Percentiles rank a stretch among this genome's conserved stretches.
Conservation (phyloP, 92 coral and sea anemone species). For the Pocillopora meandrina region DNA sequence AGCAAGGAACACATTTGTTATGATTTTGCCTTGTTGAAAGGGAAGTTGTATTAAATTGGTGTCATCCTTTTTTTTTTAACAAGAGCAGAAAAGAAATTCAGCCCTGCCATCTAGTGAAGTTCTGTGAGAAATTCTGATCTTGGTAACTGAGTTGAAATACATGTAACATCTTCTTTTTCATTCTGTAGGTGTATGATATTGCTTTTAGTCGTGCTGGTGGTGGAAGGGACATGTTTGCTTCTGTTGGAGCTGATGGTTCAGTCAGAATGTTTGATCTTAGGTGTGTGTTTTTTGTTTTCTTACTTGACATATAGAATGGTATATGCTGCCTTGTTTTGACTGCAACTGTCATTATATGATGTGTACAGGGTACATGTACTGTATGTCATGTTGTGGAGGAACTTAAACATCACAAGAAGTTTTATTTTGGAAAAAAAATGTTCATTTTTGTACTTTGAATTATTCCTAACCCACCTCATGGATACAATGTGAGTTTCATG, state of each 20-base stretch:
- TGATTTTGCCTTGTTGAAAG: no score
- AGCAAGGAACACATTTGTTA: no score
- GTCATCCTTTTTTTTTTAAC: not conserved
- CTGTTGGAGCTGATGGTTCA: slow-evolving; percentile 99
- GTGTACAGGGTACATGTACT: not conserved
- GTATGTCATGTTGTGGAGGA: not conserved
- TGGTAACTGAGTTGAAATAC: not conserved
- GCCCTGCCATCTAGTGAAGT: no score
- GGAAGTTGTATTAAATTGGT: not conserved
- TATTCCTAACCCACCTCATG: no score
- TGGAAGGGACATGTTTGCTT: slow-evolving; percentile 98
- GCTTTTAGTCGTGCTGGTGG: slow-evolving; percentile 99
- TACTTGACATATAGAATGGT: not conserved
- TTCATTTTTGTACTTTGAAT: no score
- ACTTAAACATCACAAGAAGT: no score
- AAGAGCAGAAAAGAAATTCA: no score
- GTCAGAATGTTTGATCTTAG: slow-evolving; percentile 99
- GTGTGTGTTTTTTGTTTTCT: slow-evolving; percentile 24
- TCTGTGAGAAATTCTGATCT: no score
- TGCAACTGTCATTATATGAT: no score
- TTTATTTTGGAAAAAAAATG: no score
- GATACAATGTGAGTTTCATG: no score
- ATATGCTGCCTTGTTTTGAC: no score
- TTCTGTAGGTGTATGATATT: slow-evolving; percentile 88
- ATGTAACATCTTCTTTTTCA: not conserved